Evolutionary conservation across 2,888 invertebrate genomes (phyloP).

Genomic region (Folsomia candida): DNA sequence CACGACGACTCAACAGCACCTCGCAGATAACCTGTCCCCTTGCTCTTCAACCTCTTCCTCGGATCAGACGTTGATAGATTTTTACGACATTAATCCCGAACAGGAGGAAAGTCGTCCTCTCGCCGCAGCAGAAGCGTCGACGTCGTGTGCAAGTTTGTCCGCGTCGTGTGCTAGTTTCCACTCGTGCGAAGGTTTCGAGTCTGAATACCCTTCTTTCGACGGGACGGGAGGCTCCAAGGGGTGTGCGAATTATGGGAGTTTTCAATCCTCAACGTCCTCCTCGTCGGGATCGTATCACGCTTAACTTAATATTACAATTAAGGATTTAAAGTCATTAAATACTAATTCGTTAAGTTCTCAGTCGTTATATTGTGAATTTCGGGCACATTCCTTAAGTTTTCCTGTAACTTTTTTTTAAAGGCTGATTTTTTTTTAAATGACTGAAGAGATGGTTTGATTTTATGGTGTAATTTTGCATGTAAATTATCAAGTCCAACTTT

Average conservation of each 20-base stretch:
- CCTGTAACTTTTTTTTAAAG: no score
- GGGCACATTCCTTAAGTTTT: no score
- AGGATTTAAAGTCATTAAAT: no score
- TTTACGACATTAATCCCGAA: not conserved
- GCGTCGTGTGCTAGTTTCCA: constrained; percentile 19
- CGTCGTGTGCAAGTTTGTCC: not conserved
- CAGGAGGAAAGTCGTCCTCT: not conserved
- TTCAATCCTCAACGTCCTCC: constrained; percentile 27
- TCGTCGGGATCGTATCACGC: no score
- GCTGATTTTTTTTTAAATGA: no score
- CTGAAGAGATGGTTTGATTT: no score
- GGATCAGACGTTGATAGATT: constrained; percentile 7
- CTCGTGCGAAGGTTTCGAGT: constrained; percentile 37
- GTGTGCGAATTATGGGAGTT: constrained; percentile 23
- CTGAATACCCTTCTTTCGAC: constrained; percentile 21
- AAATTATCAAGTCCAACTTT: no score
- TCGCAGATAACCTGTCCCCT: not conserved
- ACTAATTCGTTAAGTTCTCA: no score
- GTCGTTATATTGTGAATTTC: no score
- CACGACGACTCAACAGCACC: not conserved
- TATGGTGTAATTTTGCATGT: no score
- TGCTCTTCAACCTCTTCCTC: not conserved
- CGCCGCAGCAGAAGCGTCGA: not conserved
- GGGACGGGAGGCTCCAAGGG: not conserved
- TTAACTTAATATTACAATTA: no score